Evolutionary conservation across 2,113 vertebrate species (phyloP), one percentile per base, ranked within the genome.

Genomic region (Istiophorus platypterus): DNA sequence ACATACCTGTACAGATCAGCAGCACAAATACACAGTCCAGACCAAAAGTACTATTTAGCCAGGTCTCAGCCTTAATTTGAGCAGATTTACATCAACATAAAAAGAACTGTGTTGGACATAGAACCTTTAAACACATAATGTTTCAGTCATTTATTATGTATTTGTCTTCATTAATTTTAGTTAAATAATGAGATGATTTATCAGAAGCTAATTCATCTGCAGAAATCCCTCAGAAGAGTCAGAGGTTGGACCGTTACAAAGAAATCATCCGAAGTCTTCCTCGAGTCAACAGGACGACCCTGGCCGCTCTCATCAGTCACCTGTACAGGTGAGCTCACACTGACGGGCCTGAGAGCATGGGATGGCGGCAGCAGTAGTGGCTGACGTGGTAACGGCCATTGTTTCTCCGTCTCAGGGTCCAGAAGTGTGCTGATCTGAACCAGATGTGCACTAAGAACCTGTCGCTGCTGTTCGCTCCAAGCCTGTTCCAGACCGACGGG

Each of bases 371-470:
- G n/a, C 47, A n/a, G 34, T 11, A 62, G 31, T 6, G 5, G 37
- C 2, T 47, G 34, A 14, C 4, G 14, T 5, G 6, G 3, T 57
- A 26, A 66, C 4, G 18, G 20, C 2, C 29, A 22, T 1, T 57
- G 20, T 20, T 34, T 37, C 3, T 45, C 17, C 65, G 11, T 12
- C 7, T 20, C 91, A 99, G 98, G 71, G 98, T 99, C 49, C 98
- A 99, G 95, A 99, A 99, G 80, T 99, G 98, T 81, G 97, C 97
- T 0, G 95, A 95, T 81, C 94, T 99, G 72, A 99, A 99, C 94
- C 98, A 99, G 90, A 99, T 99, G 98, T 98, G 95, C 93, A 99
- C 98, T 5, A 97, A 98, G 95, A 99, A 99, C 94, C 93, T 99
- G 80, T 96, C 98, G 0, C 94, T 99, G 88, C 95, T 99, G 34